Percentiles rank a stretch among this genome's conserved stretches.
These are phyloP conservation scores for Rhinopomastus cyanomelas DNA, from an alignment of 2,113 vertebrate species.

Conservation along the genomic window DNA sequence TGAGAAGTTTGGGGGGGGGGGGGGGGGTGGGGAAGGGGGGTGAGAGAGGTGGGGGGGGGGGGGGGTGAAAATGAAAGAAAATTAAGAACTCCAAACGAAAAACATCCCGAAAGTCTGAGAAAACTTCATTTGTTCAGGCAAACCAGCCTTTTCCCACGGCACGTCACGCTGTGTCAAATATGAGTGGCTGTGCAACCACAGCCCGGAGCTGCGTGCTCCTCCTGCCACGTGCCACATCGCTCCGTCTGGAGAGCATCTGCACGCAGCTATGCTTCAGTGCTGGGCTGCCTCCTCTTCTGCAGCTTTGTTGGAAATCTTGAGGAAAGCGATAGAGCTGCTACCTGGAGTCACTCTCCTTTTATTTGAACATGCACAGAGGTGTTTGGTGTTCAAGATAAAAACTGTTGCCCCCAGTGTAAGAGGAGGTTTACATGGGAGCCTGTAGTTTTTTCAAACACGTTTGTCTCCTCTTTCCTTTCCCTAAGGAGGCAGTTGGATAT, in stretches of 20 bases:
- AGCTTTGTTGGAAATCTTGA: background rate
- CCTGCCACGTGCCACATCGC: fast-evolving
- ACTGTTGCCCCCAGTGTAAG: background rate
- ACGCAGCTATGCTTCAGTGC: background rate
- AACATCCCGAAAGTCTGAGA: background rate
- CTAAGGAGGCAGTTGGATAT: background rate
- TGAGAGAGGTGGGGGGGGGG: too few species aligned
- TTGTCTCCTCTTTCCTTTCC: slow-evolving; percentile 13
- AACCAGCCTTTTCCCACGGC: background rate
- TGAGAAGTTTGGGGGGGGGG: background rate
- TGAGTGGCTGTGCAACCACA: fast-evolving
- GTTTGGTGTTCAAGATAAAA: too few species aligned
- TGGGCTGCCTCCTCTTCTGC: background rate
- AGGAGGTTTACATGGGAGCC: background rate
- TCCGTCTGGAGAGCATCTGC: background rate
- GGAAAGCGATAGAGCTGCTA: background rate
- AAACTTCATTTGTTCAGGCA: background rate
- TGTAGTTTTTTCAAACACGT: background rate
- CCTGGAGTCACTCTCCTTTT: background rate
- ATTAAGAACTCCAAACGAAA: background rate
- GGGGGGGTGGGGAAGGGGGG: too few species aligned
- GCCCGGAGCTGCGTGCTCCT: background rate
- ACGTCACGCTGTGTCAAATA: background rate
- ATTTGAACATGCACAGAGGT: background rate
- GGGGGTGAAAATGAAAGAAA: background rate